Conservation (phyloP, 2,113 vertebrate genomes). For the Stomatorhinus ivindoensis region DNA sequence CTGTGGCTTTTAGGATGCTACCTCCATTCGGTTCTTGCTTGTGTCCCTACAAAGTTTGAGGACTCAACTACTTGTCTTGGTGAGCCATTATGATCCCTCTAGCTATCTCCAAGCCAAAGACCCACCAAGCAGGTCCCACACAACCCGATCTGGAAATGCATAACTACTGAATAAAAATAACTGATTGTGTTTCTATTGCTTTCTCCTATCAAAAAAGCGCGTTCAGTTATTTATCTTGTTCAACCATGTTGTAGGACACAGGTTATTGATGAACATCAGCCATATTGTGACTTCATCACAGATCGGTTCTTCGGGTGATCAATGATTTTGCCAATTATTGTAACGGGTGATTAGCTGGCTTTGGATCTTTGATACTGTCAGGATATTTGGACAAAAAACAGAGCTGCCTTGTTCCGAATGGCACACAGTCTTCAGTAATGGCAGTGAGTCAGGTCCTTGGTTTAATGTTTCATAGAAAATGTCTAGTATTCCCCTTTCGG, state of each 20-base stretch:
- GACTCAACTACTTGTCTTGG: not conserved
- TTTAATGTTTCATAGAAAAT: not conserved
- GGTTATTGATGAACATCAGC: not conserved
- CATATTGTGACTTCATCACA: not conserved
- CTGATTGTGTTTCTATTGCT: not conserved
- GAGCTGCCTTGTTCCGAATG: not conserved
- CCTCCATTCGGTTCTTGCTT: not conserved
- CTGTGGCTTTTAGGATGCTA: not conserved
- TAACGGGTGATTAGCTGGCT: not conserved
- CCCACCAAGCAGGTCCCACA: not conserved
- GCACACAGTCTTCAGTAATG: not conserved
- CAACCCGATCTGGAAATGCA: not conserved
- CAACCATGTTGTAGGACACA: not conserved
- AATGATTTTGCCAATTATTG: not conserved
- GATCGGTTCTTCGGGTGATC: not conserved
- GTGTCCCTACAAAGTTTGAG: not conserved
- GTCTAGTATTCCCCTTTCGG: not conserved
- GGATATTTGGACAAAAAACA: not conserved
- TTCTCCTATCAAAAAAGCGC: not conserved
- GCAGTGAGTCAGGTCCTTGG: not conserved
- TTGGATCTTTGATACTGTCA: not conserved
- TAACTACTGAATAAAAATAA: not conserved
- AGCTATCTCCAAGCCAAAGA: not conserved
- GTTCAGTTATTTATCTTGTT: not conserved
- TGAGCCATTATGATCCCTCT: not conserved